These are phyloP conservation scores for Hoplodrina blanda DNA, from an alignment of 2,888 invertebrate species.

Conservation along the genomic window DNA sequence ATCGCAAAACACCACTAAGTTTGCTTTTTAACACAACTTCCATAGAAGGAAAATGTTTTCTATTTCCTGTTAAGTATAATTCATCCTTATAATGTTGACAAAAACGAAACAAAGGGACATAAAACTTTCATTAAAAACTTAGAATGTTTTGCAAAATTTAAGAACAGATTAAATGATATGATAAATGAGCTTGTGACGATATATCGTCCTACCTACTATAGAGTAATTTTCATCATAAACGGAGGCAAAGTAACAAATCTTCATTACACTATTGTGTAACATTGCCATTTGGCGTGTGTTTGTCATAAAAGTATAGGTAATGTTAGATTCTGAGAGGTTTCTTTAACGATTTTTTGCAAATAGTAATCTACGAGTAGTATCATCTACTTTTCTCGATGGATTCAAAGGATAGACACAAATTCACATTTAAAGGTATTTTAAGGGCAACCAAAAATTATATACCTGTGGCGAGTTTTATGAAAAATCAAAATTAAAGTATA, in stretches of 20 bases:
- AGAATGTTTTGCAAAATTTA: conserved; percentile 53
- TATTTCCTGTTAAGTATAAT: conserved; percentile 50
- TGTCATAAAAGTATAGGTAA: neutral
- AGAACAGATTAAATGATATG: conserved; percentile 53
- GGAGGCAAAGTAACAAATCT: conserved; percentile 36
- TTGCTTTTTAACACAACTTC: neutral
- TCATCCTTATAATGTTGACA: conserved; percentile 27
- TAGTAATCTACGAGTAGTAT: neutral
- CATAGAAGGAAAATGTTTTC: conserved; percentile 42
- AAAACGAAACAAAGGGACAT: conserved; percentile 55
- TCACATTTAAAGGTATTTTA: neutral
- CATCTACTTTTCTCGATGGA: neutral
- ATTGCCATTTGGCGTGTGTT: neutral
- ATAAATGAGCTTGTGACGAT: conserved; percentile 45
- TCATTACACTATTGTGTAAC: conserved; percentile 1
- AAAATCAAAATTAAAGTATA: too few species aligned
- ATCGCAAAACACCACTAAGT: neutral
- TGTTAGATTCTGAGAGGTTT: neutral
- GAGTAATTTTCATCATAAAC: conserved; percentile 46
- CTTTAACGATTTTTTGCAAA: neutral
- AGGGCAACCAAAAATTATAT: neutral
- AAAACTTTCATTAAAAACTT: conserved; percentile 57
- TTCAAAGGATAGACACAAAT: neutral
- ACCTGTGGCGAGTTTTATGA: too few species aligned
- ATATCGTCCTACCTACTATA: conserved; percentile 32